phyloP scores from a whole-genome alignment of 2,888 invertebrate species.

The Hyles lineata region DNA sequence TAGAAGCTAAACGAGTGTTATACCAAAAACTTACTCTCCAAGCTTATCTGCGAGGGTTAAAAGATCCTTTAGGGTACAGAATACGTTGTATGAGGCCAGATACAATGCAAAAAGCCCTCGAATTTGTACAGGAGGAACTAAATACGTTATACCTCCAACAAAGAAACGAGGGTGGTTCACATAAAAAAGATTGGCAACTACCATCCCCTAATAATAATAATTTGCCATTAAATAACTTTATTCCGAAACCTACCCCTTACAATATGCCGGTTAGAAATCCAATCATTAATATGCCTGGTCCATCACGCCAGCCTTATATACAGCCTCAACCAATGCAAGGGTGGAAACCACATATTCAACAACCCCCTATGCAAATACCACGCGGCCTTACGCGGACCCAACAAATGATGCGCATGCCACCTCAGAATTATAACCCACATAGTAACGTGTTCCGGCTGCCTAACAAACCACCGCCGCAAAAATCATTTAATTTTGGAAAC shows the following conservation, averaged over 20 bases:
- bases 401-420: no score
- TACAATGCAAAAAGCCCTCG: slow-evolving; percentile 41
- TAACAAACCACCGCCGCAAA: no score
- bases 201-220: not conserved
- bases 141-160: slow-evolving; percentile 42
- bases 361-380: no score
- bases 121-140: slow-evolving; percentile 43
- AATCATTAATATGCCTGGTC: slow-evolving; percentile 10
- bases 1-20: slow-evolving; percentile 37
- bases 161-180: slow-evolving; percentile 28
- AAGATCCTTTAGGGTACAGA: slow-evolving; percentile 42
- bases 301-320: not conserved
- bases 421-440: no score
- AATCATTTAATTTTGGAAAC: not conserved
- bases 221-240: slow-evolving; percentile 9
- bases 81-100: slow-evolving; percentile 46
- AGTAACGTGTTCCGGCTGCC: no score
- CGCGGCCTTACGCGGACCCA: no score
- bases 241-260: not conserved
- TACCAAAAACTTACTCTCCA: slow-evolving; percentile 44
- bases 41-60: slow-evolving; percentile 40
- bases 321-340: not conserved
- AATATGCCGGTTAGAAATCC: slow-evolving; percentile 19
- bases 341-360: slow-evolving; percentile 30
- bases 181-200: slow-evolving; percentile 9